These are phyloP conservation scores for Brachionichthys hirsutus DNA, from an alignment of 2,113 vertebrate species.

Conservation along the genomic window DNA sequence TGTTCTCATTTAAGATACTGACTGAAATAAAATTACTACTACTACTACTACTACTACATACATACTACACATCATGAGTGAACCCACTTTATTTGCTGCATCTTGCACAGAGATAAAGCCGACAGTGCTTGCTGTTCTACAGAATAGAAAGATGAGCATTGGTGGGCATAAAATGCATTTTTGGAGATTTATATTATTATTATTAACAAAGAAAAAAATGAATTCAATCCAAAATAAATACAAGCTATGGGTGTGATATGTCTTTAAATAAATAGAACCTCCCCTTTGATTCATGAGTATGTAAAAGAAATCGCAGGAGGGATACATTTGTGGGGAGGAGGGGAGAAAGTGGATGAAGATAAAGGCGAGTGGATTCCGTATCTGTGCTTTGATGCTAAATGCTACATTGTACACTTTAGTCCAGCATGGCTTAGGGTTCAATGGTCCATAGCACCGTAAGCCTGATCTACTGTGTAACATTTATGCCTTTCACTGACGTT, in stretches of 20 bases:
- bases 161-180: too few species aligned
- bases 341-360: too few species aligned
- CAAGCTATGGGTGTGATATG: not conserved
- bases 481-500: constrained; percentile 43
- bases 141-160: not conserved
- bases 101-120: not conserved
- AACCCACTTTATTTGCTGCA: constrained; percentile 30
- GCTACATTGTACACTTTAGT: constrained; percentile 5
- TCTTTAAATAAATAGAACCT: not conserved
- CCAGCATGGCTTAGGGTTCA: constrained; percentile 3
- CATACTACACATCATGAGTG: constrained; percentile 34
- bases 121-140: not conserved
- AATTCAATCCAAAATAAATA: too few species aligned
- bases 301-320: constrained; percentile 14
- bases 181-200: too few species aligned
- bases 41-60: too few species aligned
- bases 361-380: constrained; percentile 5
- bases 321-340: constrained; percentile 3
- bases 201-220: too few species aligned
- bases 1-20: too few species aligned
- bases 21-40: too few species aligned
- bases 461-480: constrained; percentile 44
- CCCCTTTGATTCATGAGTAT: constrained; percentile 14
- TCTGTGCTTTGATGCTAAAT: constrained; percentile 34
- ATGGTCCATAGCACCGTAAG: constrained; percentile 30